These are phyloP conservation scores for Spinibarbus caldwelli DNA, from an alignment of 2,797 vertebrate genomes.

Conservation along the genomic window DNA sequence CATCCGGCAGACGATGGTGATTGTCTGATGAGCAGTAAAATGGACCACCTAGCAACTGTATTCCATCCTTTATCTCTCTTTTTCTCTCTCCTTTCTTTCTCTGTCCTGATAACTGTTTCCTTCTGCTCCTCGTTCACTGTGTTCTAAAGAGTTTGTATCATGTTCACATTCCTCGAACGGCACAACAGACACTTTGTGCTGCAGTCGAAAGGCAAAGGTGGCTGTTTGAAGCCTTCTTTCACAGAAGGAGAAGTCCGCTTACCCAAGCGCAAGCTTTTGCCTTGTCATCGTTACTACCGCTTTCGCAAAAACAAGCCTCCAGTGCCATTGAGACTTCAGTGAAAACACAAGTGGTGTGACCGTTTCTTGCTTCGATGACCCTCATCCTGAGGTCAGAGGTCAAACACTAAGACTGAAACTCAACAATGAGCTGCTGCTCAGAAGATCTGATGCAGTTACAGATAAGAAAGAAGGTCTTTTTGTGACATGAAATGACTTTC, in stretches of 20 bases:
- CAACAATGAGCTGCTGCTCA: conserved; percentile 16
- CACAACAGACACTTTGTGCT: conserved; percentile 20
- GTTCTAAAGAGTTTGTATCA: conserved; percentile 29
- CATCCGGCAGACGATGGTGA: too few species aligned
- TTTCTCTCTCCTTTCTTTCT: not conserved
- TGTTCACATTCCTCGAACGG: conserved; percentile 14
- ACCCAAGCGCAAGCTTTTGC: conserved; percentile 9
- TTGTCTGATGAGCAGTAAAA: not conserved
- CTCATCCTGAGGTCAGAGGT: conserved; percentile 24
- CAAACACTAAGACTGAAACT: not conserved
- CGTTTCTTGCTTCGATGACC: not conserved
- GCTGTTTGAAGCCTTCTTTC: not conserved
- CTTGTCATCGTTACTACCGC: conserved; percentile 5
- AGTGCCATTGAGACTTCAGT: conserved; percentile 3
- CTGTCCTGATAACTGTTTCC: conserved; percentile 18
- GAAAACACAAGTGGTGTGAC: not conserved
- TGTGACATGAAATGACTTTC: not conserved
- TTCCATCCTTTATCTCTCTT: not conserved
- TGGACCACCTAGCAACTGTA: not conserved
- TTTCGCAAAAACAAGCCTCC: not conserved
- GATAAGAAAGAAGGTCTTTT: not conserved
- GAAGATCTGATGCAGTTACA: conserved; percentile 6
- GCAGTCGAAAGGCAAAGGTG: not conserved
- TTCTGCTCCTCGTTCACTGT: not conserved
- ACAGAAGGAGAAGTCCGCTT: conserved; percentile 24